Percentiles rank a stretch among this genome's conserved stretches.
phyloP scores from a whole-genome alignment of 2,888 invertebrate genomes.

The Asteroscopus sphinx region DNA sequence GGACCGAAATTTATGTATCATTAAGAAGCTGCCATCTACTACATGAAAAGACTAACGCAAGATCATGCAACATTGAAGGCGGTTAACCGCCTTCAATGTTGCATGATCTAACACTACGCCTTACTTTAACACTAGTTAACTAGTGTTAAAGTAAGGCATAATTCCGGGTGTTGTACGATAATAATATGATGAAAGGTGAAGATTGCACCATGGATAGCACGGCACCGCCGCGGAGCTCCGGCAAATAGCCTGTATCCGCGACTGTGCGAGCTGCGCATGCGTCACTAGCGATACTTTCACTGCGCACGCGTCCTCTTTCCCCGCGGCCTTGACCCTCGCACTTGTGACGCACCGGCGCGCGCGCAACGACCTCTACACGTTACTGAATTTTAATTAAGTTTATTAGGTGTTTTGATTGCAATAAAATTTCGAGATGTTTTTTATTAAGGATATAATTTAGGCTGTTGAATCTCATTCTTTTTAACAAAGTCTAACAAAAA shows the following conservation, averaged over 20 bases:
- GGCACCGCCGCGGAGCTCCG: background rate
- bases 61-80: conserved; percentile 7
- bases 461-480: too few relatives aligned
- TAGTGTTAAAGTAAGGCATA: background rate
- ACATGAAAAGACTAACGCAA: too few relatives aligned
- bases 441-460: too few relatives aligned
- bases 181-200: background rate
- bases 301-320: conserved; percentile 48
- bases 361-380: background rate
- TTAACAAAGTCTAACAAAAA: too few relatives aligned
- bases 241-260: conserved; percentile 25
- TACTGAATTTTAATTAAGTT: background rate
- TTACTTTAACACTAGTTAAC: too few relatives aligned
- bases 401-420: background rate
- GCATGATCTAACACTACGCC: too few relatives aligned
- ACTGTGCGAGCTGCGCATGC: conserved; percentile 26
- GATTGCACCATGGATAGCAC: conserved; percentile 8
- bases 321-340: conserved; percentile 55
- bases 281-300: conserved; percentile 55
- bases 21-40: too few relatives aligned
- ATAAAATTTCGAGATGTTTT: too few relatives aligned
- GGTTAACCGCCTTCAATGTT: conserved; percentile 28
- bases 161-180: conserved; percentile 15
- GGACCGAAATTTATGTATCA: too few relatives aligned
- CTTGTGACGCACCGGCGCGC: conserved; percentile 16